Base-by-base conservation (phyloP, 2,797 vertebrate genomes). In the Hydrophis major region DNA sequence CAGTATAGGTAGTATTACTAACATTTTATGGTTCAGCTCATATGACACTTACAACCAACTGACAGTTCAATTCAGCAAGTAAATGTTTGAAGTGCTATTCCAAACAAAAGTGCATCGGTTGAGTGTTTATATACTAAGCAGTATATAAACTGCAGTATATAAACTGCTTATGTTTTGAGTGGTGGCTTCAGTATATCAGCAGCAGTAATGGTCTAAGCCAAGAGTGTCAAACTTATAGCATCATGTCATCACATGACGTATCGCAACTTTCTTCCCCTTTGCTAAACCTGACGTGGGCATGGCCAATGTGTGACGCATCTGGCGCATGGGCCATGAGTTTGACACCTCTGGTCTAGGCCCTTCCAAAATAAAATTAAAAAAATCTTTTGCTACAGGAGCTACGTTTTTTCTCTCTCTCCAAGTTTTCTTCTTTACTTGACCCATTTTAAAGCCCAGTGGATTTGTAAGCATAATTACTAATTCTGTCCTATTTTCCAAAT, bases 401-500 rank as follows among this genome's bases (percentile, higher is more conserved):
- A 10, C 42, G 10, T 0, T 32, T 47, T 83, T 63, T 63, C 42
- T 86, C 47, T 86, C 47, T 42, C 13, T 78, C 25, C 28, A 63
- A n/a, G 47, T 89, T 83, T 47, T 32, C 6, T 63, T 83, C 63
- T 90, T 25, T 28, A 87, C 60, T 88, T 89, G 86, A 88, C 92
- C 90, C 66, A 83, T 89, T 91, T 93, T 83, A 89, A 93, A 86
- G n/a, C 88, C 11, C 8, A 47, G 63, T 86, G 78, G 87, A 93
- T 86, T 90, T 91, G 56, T 55, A 63, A 93, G 91, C 18, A 53
- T 91, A 88, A 91, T 91, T 69, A 91, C 66, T 91, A 91, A 89
- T 42, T 22, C 32, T 91, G 87, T 88, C 86, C 92, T 93, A 55
- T 93, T 91, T 93, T 91, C 56, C 90, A 83, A 87, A 87, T 93